Evolutionary conservation across 1,140 invertebrate species (phyloP).

Genomic region (Bombus difficillimus): DNA sequence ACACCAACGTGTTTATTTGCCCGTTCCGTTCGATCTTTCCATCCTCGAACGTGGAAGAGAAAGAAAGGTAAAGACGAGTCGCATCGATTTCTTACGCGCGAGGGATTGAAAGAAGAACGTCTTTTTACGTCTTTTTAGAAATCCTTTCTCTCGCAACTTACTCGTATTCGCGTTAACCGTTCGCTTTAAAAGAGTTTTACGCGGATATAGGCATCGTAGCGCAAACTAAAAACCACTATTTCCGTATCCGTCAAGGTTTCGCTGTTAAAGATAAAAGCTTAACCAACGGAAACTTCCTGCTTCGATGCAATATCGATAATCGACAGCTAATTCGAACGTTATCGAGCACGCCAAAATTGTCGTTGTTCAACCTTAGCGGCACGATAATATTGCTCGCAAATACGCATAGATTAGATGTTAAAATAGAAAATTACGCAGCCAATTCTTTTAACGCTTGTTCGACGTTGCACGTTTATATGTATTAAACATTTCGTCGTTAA

Average conservation of each 20-base stretch:
- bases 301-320: not conserved
- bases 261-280: not conserved
- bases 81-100: not conserved
- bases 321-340: not conserved
- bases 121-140: not conserved
- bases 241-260: not conserved
- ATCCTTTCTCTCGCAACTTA: too few species aligned
- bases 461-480: too few species aligned
- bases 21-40: not conserved
- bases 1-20: not conserved
- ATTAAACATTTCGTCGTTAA: too few species aligned
- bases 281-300: constrained; percentile 3
- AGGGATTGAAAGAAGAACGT: not conserved
- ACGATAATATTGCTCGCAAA: not conserved
- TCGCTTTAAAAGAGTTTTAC: not conserved
- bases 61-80: not conserved
- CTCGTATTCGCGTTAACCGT: too few species aligned
- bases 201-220: not conserved
- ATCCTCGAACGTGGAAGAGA: not conserved
- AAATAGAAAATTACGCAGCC: too few species aligned
- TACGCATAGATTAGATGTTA: not conserved
- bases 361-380: not conserved
- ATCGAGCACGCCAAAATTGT: constrained; percentile 10
- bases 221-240: not conserved
- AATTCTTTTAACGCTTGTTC: too few species aligned